These are phyloP conservation scores for Cavia aperea DNA, from an alignment of 2,113 vertebrate genomes.

Conservation along the genomic window DNA sequence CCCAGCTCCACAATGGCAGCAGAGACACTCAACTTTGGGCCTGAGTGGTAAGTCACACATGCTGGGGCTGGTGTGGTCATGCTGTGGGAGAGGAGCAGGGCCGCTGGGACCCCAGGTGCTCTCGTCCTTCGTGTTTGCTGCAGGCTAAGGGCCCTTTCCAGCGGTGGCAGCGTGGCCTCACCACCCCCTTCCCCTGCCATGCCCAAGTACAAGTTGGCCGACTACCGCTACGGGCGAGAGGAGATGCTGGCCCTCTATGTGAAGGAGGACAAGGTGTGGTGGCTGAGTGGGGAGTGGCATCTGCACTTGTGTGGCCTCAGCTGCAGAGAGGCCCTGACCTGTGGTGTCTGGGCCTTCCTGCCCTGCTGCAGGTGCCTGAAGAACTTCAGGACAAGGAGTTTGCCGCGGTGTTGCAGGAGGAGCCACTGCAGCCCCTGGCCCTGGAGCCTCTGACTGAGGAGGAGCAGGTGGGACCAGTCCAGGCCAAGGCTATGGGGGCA, in stretches of 20 bases:
- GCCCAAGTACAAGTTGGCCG: conserved; percentile 96
- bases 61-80: neutral
- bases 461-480: conserved; percentile 81
- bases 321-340: neutral
- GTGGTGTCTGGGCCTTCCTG: neutral
- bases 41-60: conserved; percentile 83
- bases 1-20: conserved; percentile 80
- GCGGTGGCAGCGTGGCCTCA: conserved; percentile 88
- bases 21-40: conserved; percentile 94
- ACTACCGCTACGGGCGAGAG: conserved; percentile 93
- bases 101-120: neutral
- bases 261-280: conserved; percentile 89
- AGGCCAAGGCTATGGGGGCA: neutral
- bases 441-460: conserved; percentile 91
- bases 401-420: conserved; percentile 88
- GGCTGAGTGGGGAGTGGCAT: accelerated
- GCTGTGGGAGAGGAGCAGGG: neutral
- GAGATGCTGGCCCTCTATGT: conserved; percentile 96
- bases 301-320: accelerated
- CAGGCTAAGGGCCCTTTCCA: conserved; percentile 92
- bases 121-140: neutral
- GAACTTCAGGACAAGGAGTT: conserved; percentile 94
- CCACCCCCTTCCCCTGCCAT: conserved; percentile 92
- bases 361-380: conserved; percentile 81
- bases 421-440: conserved; percentile 88